Percentiles rank a stretch among this genome's conserved stretches.
Evolutionary conservation across 2,113 vertebrate species (phyloP).

Genomic region (Gadus chalcogrammus): DNA sequence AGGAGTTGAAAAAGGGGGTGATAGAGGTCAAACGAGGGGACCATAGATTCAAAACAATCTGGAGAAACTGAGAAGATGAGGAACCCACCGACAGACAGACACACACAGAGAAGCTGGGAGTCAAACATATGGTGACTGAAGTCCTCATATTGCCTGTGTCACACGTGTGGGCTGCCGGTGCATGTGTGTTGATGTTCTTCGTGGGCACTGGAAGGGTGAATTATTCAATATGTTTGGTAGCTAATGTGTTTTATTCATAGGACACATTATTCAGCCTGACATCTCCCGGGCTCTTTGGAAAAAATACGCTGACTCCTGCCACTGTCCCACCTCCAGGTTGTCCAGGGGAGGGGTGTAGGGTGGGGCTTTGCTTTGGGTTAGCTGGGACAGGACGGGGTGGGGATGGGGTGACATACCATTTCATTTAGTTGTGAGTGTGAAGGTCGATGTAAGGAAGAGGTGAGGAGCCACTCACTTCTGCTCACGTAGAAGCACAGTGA

Average conservation of each 20-base stretch:
- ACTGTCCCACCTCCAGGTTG: slow-evolving; percentile 51
- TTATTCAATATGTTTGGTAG: slow-evolving; percentile 78
- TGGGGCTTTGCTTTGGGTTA: not conserved
- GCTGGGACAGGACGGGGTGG: not conserved
- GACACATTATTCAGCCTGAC: slow-evolving; percentile 70
- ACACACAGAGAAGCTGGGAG: slow-evolving; percentile 32
- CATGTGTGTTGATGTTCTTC: slow-evolving; percentile 9
- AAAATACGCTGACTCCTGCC: slow-evolving; percentile 64
- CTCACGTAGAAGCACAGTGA: slow-evolving; percentile 30
- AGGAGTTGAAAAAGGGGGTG: too few species aligned
- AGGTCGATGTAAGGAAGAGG: not conserved
- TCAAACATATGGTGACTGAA: slow-evolving; percentile 50
- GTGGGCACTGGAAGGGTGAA: slow-evolving; percentile 70
- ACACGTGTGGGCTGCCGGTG: slow-evolving; percentile 9
- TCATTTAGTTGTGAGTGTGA: not conserved
- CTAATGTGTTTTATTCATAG: slow-evolving; percentile 80
- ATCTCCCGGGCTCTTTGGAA: slow-evolving; percentile 63
- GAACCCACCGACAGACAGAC: not conserved
- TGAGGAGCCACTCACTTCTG: slow-evolving; percentile 20
- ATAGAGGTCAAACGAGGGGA: not conserved
- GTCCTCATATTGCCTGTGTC: slow-evolving; percentile 64
- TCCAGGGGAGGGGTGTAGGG: slow-evolving; percentile 19
- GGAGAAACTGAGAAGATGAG: too few species aligned
- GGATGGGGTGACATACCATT: slow-evolving; percentile 1
- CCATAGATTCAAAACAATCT: not conserved